Evolutionary conservation across 2,113 vertebrate species (phyloP).

Genomic region (Hippocampus abdominalis): DNA sequence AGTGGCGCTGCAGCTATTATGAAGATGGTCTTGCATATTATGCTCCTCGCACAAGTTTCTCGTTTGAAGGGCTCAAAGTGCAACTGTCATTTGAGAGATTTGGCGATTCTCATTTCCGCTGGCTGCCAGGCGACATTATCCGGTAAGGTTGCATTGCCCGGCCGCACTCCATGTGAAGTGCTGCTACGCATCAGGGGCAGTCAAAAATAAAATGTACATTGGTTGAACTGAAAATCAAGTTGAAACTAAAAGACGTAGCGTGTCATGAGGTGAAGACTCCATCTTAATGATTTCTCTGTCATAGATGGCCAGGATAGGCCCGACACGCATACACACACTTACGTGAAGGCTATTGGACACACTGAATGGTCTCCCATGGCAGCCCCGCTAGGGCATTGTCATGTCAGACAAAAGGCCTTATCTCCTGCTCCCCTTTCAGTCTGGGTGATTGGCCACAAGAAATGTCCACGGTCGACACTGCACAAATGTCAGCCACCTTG

Average conservation of each 20-base stretch:
- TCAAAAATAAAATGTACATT: too few species aligned
- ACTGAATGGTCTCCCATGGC: slow-evolving; percentile 44
- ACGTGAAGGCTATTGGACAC: slow-evolving; percentile 15
- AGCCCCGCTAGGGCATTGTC: slow-evolving; percentile 84
- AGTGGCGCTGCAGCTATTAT: slow-evolving; percentile 63
- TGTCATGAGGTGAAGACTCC: slow-evolving; percentile 16
- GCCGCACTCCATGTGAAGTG: slow-evolving; percentile 4
- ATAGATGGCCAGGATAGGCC: slow-evolving; percentile 23
- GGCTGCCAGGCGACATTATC: slow-evolving; percentile 35
- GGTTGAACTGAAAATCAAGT: too few species aligned
- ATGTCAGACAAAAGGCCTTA: slow-evolving; percentile 86
- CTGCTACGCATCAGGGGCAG: background rate
- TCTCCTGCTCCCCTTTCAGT: slow-evolving; percentile 82
- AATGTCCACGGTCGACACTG: slow-evolving; percentile 79
- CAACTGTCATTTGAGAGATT: slow-evolving; percentile 60
- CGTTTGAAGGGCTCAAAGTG: slow-evolving; percentile 54
- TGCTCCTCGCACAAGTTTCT: slow-evolving; percentile 47
- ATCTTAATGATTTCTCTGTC: slow-evolving; percentile 34
- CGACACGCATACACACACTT: slow-evolving; percentile 22
- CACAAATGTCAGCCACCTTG: slow-evolving; percentile 81
- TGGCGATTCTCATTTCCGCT: slow-evolving; percentile 45
- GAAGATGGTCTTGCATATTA: slow-evolving; percentile 58
- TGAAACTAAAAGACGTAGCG: background rate
- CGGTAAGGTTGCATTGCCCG: slow-evolving; percentile 21
- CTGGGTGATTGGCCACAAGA: slow-evolving; percentile 85